Evolutionary conservation across 1,140 invertebrate genomes (phyloP), one percentile per base, ranked within the genome.

Genomic region (Phymastichus coffea): DNA sequence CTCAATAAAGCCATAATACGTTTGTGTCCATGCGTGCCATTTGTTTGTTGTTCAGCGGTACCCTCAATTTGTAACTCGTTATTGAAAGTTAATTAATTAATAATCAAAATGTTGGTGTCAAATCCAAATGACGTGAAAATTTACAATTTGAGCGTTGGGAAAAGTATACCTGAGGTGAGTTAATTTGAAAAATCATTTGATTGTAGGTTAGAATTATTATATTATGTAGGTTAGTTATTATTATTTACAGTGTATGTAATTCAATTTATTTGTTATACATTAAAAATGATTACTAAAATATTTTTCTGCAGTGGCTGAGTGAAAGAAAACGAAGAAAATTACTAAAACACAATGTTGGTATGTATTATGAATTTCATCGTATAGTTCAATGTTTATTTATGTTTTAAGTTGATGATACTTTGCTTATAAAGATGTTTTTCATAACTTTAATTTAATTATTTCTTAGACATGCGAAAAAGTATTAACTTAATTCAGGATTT

Each of bases 401-500:
- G n/a, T n/a, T n/a, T n/a, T n/a, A n/a, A n/a, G n/a, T n/a, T n/a
- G n/a, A n/a, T n/a, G n/a, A n/a, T n/a, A n/a, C n/a, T n/a, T n/a
- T n/a, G 12, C 6, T 43, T 30, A 20, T 1, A 3, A 14, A 15
- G 26, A 35, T 33, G 10, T 22, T 19, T 48, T 26, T 10, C 44
- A 12, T 26, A 38, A 22, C 20, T 26, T 41, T 28, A 15, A 47
- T 58, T 48, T 51, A 33, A 6, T 68, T 57, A 23, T 65, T 62
- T 61, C 6, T 70, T 57, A 83, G 94, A 96, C 73, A 84, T 97
- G 33, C 84, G 93, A 63, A 85, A 89, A 66, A 81, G 94, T 70
- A 97, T 99, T 64, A 93, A 99, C 77, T 84, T 99, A 15, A 94
- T 99, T 68, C 97, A 99, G 80, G 97, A 99, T 75, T 99, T 99